Base-by-base conservation (phyloP, 2,797 vertebrate genomes). In the Champsocephalus esox region DNA sequence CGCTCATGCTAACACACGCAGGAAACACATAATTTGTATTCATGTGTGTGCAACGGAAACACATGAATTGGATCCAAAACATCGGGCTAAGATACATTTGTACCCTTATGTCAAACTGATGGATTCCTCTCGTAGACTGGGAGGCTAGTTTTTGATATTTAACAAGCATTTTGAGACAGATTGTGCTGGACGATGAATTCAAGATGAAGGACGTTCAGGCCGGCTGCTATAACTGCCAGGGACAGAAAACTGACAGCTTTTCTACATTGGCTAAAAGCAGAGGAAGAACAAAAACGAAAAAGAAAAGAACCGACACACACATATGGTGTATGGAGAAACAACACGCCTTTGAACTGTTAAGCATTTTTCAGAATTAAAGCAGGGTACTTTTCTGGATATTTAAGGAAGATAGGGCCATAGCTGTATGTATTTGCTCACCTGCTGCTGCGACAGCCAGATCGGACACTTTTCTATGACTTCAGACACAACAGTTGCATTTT, bases 361-460 rank as follows among this genome's bases (percentile, higher is more conserved):
- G 84, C 83, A 85, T 92, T 92, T 92, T 89, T 92, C 91, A 87
- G 81, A 88, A 92, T 92, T 82, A 90, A 93, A 94, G 93, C 94
- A 95, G 95, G 93, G 94, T 93, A 92, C 88, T 94, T 93, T 90
- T 94, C 86, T 94, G 93, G 91, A 90, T 88, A 85, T 80, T 89
- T 83, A 92, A 95, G 94, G 94, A 94, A 94, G 93, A 89, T 87
- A 94, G 94, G 94, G 94, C 95, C 95, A 96, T 95, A 94, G 92
- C 70, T 89, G 88, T 87, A 70, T 85, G 57, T 87, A 34, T 75
- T 81, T 54, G 74, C 49, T 70, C 61, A 58, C 32, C 72, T 65
- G 70, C 88, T 88, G 87, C 85, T 83, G 86, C 80, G 50, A 67
- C 88, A 70, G 60, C 46, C 50, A 74, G 69, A 77, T 87, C 63